These are phyloP conservation scores for Scomber japonicus DNA, from an alignment of 2,113 vertebrate genomes.

Conservation along the genomic window DNA sequence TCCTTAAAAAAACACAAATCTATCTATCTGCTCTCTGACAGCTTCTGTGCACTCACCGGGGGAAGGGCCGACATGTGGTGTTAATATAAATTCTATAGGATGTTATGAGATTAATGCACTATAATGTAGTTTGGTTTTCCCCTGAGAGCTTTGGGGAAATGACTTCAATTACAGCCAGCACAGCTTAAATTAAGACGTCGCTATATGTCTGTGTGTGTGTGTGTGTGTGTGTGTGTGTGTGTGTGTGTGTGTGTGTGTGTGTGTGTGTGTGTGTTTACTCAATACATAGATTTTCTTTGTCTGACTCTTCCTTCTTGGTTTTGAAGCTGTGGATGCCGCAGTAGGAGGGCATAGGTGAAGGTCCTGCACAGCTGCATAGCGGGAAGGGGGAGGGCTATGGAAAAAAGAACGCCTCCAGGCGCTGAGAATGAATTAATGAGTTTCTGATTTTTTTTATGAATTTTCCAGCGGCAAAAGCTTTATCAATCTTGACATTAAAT, in stretches of 20 bases:
- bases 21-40: constrained; percentile 30
- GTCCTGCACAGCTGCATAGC: constrained; percentile 77
- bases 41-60: not conserved
- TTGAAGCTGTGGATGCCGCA: constrained; percentile 58
- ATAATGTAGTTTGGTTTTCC: constrained; percentile 60
- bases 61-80: constrained; percentile 44
- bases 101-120: constrained; percentile 58
- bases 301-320: constrained; percentile 49
- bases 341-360: constrained; percentile 79
- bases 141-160: constrained; percentile 41
- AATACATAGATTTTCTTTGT: constrained; percentile 63
- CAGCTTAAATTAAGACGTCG: constrained; percentile 48
- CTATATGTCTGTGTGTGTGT: constrained; percentile 14
- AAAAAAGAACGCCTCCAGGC: constrained; percentile 62
- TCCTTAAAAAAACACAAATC: constrained; percentile 36
- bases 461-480: constrained; percentile 26
- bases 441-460: constrained; percentile 41
- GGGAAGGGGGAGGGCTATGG: constrained; percentile 30
- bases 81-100: constrained; percentile 56
- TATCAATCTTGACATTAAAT: constrained; percentile 36
- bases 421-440: constrained; percentile 59
- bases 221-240: too few species aligned
- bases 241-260: constrained; percentile 6
- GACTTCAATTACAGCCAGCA: constrained; percentile 29
- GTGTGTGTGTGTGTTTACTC: constrained; percentile 33